Evolutionary conservation across 2,888 invertebrate genomes (phyloP), one percentile per base, ranked within the genome.

Genomic region (Conistra vaccinii): DNA sequence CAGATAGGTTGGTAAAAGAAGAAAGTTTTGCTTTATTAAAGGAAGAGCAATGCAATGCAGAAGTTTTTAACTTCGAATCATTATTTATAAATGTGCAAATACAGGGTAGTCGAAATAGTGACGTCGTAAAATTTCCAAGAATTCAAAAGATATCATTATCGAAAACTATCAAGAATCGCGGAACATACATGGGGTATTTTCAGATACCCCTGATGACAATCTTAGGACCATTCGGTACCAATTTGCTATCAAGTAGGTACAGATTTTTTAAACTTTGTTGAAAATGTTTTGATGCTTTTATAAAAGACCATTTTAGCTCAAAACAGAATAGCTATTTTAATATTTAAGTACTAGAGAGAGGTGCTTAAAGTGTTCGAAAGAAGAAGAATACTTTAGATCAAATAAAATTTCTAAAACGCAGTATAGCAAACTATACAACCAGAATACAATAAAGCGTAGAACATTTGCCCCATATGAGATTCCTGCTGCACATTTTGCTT

Each of bases 401-500:
- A 69, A 48, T 32, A 71, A 20, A 42, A 20, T 29, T n/a, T 63
- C 6, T 35, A 29, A 73, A 17, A 5, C 14, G 35, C n/a, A 48
- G 1, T 35, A 1, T 17, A 29, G 5, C 26, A 26, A 61, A 32
- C 10, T 51, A 26, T 29, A 0, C 23, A n/a, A 61, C 5, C 1
- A 39, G 17, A 65, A 75, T 45, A 48, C 7, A 62, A 61, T 61
- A 48, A 26, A 55, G 5, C 23, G 6, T 26, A 23, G 10, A 26
- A 63, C 2, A 14, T 53, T 77, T 32, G 55, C n/a, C 55, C 53
- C 20, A 32, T 35, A 57, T 68, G n/a, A 60, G 32, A 69, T 65
- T 51, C 20, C 2, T n/a, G 17, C 58, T 6, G 17, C 53, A 73
- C 23, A 48, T 53, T 53, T 63, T 42, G 57, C 45, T 51, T 14